A percentile compares a stretch with the other conserved stretches of the same genome.
These are phyloP conservation scores for Koerneria pararmatus DNA, from an alignment of 2,888 invertebrate genomes.

Conservation along the genomic window DNA sequence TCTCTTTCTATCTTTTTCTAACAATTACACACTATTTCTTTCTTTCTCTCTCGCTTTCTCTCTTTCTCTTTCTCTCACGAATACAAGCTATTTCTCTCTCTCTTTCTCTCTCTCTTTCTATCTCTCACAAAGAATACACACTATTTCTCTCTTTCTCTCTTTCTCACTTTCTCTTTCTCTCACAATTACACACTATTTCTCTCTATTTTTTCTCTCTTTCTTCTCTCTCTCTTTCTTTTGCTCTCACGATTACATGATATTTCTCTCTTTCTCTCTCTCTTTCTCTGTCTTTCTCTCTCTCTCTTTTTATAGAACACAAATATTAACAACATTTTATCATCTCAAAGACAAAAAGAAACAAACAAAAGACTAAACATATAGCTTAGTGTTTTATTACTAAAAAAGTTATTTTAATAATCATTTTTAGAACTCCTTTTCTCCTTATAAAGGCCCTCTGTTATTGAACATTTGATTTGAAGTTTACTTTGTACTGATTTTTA, in stretches of 20 bases:
- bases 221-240: not conserved
- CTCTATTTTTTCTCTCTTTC: not conserved
- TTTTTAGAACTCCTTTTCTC: no score
- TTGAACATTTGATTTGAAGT: no score
- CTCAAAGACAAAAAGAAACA: no score
- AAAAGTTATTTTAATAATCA: no score
- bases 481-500: no score
- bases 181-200: not conserved
- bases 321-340: no score
- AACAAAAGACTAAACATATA: no score
- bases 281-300: not conserved
- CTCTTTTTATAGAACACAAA: no score
- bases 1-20: not conserved
- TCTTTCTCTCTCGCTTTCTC: not conserved
- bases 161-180: not conserved
- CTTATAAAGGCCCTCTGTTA: no score
- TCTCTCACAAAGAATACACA: no score
- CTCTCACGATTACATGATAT: not conserved
- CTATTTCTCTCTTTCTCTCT: not conserved
- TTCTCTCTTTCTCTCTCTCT: slow-evolving; percentile 1
- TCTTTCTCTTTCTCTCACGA: slow-evolving; percentile 4
- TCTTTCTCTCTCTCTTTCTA: not conserved
- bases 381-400: no score
- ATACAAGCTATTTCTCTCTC: not conserved
- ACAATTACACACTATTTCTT: not conserved